phyloP scores from a whole-genome alignment of 2,113 vertebrate species.

The Coreoperca whiteheadi region DNA sequence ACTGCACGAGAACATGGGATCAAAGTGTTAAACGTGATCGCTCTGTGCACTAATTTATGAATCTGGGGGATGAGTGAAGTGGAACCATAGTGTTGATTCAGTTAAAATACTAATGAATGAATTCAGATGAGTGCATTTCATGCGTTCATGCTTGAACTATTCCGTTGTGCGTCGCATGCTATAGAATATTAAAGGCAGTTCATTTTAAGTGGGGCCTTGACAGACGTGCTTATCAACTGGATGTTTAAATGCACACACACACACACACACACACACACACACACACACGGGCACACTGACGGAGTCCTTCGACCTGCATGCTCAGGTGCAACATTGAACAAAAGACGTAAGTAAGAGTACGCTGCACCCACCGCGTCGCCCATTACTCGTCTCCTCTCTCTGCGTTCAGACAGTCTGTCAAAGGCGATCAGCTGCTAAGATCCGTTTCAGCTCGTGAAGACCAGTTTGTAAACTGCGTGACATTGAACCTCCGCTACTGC shows the following conservation, averaged over 20 bases:
- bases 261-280: slow-evolving; percentile 4
- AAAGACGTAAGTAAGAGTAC: neutral
- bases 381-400: neutral
- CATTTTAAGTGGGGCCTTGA: too few relatives aligned
- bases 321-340: too few relatives aligned
- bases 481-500: neutral
- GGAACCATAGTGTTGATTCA: neutral
- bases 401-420: neutral
- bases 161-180: slow-evolving; percentile 20
- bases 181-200: neutral
- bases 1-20: neutral
- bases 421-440: neutral
- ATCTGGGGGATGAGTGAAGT: neutral
- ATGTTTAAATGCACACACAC: neutral
- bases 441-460: neutral
- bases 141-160: slow-evolving; percentile 8
- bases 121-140: neutral
- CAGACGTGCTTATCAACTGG: neutral
- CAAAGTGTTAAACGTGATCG: neutral
- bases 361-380: too few relatives aligned
- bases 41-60: neutral
- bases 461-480: too few relatives aligned
- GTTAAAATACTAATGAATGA: neutral
- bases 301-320: neutral
- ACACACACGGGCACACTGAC: neutral